Conservation (phyloP, 2,797 vertebrate genomes). For the Myripristis jacobus region DNA sequence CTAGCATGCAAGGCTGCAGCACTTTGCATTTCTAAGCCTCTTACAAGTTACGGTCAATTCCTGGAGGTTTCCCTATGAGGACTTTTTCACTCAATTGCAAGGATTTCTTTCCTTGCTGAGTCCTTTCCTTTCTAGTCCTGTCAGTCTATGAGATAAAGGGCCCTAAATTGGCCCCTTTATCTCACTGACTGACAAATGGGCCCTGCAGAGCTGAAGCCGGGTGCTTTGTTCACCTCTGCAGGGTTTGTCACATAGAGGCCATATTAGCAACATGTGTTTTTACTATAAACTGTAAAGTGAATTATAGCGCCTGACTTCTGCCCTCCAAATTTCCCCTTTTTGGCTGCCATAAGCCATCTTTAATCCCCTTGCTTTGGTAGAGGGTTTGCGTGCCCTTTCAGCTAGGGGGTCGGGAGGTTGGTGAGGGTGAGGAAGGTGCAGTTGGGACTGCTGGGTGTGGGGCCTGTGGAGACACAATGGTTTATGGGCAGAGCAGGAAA, state of each 20-base stretch:
- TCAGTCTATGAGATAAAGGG: no score
- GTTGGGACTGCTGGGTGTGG: conserved; percentile 25
- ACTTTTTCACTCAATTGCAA: conserved; percentile 63
- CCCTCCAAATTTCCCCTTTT: conserved; percentile 66
- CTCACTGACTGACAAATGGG: conserved; percentile 77
- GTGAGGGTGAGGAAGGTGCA: conserved; percentile 29
- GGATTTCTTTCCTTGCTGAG: conserved; percentile 60
- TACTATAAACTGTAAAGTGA: conserved; percentile 82
- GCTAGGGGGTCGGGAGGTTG: conserved; percentile 23
- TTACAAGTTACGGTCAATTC: conserved; percentile 47
- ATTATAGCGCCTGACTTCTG: conserved; percentile 75
- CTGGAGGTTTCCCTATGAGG: conserved; percentile 50
- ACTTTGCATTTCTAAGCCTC: conserved; percentile 47
- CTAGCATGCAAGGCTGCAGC: conserved; percentile 8
- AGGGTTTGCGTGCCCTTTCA: conserved; percentile 64
- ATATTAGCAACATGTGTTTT: conserved; percentile 81
- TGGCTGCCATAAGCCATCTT: conserved; percentile 61
- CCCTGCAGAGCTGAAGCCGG: conserved; percentile 52
- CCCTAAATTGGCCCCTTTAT: conserved; percentile 64
- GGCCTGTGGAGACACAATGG: conserved; percentile 30
- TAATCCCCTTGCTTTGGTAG: conserved; percentile 61
- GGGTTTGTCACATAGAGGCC: conserved; percentile 67
- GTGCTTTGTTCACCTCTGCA: conserved; percentile 68
- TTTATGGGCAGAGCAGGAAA: conserved; percentile 54
- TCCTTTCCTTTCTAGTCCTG: conserved; percentile 59